These are phyloP conservation scores for Lasioglossum leucozonium DNA, from an alignment of 2,888 invertebrate genomes.

Conservation along the genomic window DNA sequence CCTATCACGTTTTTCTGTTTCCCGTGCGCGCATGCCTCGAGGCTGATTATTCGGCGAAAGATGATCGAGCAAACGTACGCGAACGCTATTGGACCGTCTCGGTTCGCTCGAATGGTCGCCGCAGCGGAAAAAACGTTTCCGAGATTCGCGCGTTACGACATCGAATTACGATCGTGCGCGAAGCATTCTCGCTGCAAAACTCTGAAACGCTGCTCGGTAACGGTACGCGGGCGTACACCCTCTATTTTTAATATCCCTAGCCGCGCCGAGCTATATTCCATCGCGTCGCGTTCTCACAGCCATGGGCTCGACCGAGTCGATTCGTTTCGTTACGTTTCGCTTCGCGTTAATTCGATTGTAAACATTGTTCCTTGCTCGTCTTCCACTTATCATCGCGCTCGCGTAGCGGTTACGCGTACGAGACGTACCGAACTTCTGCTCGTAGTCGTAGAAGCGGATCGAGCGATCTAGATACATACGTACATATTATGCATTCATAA, in stretches of 20 bases:
- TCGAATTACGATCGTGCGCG: neutral
- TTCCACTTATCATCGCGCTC: neutral
- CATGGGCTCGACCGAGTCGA: neutral
- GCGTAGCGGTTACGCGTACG: neutral
- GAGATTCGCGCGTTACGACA: neutral
- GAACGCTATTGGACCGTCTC: neutral
- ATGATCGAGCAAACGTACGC: neutral
- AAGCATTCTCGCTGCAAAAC: neutral
- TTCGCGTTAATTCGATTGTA: neutral
- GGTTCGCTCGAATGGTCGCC: neutral
- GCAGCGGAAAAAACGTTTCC: neutral
- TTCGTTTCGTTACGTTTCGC: neutral
- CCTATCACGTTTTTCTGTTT: neutral
- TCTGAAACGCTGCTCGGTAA: neutral
- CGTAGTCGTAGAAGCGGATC: neutral
- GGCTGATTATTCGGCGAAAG: neutral
- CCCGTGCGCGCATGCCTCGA: neutral
- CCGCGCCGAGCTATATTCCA: neutral
- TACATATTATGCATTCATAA: no score
- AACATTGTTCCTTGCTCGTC: neutral
- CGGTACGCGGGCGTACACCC: neutral
- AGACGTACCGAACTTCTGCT: neutral
- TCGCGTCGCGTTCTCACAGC: neutral
- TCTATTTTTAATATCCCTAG: conserved; percentile 5
- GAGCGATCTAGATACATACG: no score